These are phyloP conservation scores for Palythoa caribaeorum DNA, from an alignment of 92 coral and sea anemone species.

Conservation along the genomic window DNA sequence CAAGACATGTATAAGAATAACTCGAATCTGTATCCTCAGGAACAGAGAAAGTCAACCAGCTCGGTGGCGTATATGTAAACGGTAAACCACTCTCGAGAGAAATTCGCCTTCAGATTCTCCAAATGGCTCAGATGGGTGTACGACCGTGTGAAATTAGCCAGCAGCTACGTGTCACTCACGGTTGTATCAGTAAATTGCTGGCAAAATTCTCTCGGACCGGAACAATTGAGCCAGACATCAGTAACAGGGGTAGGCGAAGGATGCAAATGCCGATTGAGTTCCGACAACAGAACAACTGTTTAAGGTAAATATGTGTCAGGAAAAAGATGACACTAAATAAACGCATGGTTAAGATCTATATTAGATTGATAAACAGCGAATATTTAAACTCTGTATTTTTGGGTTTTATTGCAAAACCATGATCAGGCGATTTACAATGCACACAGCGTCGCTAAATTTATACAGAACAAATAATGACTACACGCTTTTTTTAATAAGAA, in stretches of 20 bases:
- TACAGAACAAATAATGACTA: no score
- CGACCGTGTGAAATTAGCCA: constrained; percentile 8
- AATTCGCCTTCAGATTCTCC: background rate
- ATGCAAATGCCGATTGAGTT: background rate
- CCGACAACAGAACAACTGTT: background rate
- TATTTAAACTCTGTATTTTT: no score
- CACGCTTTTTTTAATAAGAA: no score
- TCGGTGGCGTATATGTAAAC: constrained; percentile 11
- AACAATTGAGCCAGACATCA: background rate
- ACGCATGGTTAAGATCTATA: no score
- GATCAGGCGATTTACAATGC: no score
- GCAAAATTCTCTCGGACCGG: background rate
- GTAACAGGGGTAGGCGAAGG: background rate
- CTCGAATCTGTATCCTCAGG: background rate
- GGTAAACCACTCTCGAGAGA: background rate
- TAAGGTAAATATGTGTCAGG: background rate
- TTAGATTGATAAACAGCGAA: no score
- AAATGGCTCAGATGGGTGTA: constrained; percentile 1
- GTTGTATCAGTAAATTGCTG: background rate
- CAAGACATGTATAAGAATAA: no score
- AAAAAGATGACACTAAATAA: no score
- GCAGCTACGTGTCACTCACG: constrained; percentile 8
- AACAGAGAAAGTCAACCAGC: constrained; percentile 3
- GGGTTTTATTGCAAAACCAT: no score
- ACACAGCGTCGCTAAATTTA: no score